Evolutionary conservation across 2,113 vertebrate genomes (phyloP).

Genomic region (Copsychus sechellarum): DNA sequence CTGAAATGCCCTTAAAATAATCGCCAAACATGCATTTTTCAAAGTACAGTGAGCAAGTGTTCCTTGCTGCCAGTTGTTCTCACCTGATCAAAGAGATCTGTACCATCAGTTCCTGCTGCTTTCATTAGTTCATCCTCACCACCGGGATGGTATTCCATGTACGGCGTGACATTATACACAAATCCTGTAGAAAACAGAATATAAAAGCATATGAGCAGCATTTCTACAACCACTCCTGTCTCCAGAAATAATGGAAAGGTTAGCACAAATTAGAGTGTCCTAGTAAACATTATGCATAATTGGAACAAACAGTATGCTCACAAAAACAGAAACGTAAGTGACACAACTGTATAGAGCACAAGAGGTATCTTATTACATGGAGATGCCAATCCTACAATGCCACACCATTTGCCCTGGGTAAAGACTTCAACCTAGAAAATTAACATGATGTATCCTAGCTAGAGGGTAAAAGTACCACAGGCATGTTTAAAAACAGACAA

Average conservation of each 20-base stretch:
- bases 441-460: not conserved
- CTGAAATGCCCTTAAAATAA: not conserved
- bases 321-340: not conserved
- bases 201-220: not conserved
- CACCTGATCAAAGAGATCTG: conserved; percentile 96
- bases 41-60: not conserved
- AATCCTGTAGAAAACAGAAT: conserved; percentile 76
- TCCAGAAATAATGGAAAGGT: not conserved
- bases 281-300: not conserved
- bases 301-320: not conserved
- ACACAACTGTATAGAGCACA: fast-evolving
- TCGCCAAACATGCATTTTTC: not conserved
- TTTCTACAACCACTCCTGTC: not conserved
- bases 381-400: not conserved
- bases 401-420: not conserved
- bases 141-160: conserved; percentile 97
- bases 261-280: not conserved
- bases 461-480: not conserved
- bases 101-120: conserved; percentile 92
- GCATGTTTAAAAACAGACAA: not conserved
- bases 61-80: not conserved
- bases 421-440: not conserved
- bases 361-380: not conserved
- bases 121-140: conserved; percentile 95
- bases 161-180: conserved; percentile 93